Percentiles rank a stretch among this genome's conserved stretches.
Conservation (phyloP, 1,140 invertebrate genomes). For the Scaptomyza graminum region DNA sequence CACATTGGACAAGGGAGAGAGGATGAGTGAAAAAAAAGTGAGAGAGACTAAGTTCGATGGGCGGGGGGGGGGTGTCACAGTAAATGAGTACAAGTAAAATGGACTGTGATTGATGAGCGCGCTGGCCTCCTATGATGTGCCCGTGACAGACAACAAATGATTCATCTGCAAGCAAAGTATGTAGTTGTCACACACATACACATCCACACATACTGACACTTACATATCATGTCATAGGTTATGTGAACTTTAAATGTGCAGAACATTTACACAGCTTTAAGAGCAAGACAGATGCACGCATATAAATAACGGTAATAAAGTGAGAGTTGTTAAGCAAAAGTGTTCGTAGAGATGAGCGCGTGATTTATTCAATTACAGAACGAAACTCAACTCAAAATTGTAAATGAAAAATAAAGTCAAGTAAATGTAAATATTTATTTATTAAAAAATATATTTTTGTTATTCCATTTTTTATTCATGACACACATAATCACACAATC, state of each 20-base stretch:
- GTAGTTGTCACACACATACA: conserved; percentile 16
- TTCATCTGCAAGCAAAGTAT: conserved; percentile 41
- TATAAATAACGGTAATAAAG: conserved; percentile 47
- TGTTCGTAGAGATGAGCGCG: background rate
- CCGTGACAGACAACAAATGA: conserved; percentile 62
- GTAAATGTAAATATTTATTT: no score
- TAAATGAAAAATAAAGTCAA: no score
- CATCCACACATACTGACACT: no score
- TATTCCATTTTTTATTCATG: no score
- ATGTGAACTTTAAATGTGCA: conserved; percentile 57
- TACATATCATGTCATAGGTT: conserved; percentile 58
- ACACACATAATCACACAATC: no score
- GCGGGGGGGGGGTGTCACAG: background rate
- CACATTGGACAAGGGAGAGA: conserved; percentile 14
- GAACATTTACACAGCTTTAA: conserved; percentile 56
- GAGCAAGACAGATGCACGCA: conserved; percentile 33
- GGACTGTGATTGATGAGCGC: conserved; percentile 65
- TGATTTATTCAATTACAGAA: background rate
- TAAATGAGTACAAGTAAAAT: background rate
- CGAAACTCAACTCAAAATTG: no score
- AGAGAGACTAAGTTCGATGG: background rate
- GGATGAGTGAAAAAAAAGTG: background rate
- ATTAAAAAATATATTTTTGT: no score
- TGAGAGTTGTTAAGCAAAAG: background rate
- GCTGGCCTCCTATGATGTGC: conserved; percentile 64